Evolutionary conservation across 2,113 vertebrate species (phyloP), one percentile per base, ranked within the genome.

Genomic region (Steatornis caripensis): DNA sequence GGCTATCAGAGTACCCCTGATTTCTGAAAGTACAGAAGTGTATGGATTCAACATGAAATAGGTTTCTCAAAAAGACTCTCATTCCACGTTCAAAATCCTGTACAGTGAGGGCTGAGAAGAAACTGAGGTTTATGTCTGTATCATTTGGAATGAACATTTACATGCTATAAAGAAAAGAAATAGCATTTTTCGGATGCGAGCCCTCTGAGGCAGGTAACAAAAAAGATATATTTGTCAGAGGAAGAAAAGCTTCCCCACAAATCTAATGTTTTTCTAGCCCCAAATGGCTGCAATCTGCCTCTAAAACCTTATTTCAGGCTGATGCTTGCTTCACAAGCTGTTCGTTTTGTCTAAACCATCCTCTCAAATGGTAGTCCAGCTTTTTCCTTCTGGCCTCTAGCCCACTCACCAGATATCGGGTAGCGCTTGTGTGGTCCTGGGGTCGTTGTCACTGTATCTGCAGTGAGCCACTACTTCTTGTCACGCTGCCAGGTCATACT

Each of bases 131-230:
- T 96, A 68, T 86, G 76, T 84, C 88, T 90, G 0, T 78, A 75
- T 86, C 68, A 43, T 55, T 68, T 74, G 76, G 64, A 82, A 77
- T n/a, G 70, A 89, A 88, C 71, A 77, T 90, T 94, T 69, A 36
- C 65, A 88, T 92, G 84, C 87, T 64, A 49, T 0, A 1, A 70
- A 77, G 85, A 57, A 85, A 51, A 90, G 78, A 74, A 72, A 78
- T 55, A 48, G 51, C 62, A 70, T 84, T 90, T 88, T 81, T 83
- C 1, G 1, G 92, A 80, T 1, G 4, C 2, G 5, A 94, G 88
- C 68, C 62, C 75, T 94, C 51, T n/a, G 85, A 92, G 92, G 85
- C 68, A 92, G 83, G 46, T 85, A 93, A 89, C 77, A 95, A 96
- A 92, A 43, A 87, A 91, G 53, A 76, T 39, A 43, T 53, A 91